These are phyloP conservation scores for Cryptoblepharus egeriae DNA, from an alignment of 2,797 vertebrate species.

Conservation along the genomic window DNA sequence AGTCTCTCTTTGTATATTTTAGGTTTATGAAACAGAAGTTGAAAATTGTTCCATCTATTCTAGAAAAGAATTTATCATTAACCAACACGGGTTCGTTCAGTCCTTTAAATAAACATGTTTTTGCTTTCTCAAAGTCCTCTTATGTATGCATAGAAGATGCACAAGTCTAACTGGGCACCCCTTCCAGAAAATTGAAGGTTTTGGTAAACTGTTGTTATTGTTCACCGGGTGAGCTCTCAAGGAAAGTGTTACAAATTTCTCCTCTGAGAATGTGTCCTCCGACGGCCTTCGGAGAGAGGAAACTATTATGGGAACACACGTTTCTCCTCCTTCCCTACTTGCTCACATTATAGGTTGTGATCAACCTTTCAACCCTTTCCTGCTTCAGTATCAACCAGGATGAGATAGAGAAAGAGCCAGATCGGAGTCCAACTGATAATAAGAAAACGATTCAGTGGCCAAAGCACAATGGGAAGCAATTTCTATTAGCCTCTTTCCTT, in stretches of 20 bases:
- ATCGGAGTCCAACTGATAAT: background rate
- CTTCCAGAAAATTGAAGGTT: background rate
- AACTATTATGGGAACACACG: background rate
- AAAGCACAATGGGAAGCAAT: conserved; percentile 6
- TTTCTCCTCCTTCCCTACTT: background rate
- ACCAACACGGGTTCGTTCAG: no score
- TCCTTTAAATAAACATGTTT: background rate
- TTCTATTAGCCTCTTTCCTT: conserved; percentile 6
- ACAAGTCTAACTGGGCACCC: background rate
- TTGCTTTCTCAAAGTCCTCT: background rate
- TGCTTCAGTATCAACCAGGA: background rate
- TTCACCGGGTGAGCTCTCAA: conserved; percentile 1
- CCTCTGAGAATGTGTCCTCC: background rate
- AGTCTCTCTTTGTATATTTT: background rate
- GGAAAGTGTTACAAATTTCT: conserved; percentile 2
- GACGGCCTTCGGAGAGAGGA: conserved; percentile 5
- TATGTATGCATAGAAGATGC: background rate
- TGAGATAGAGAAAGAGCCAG: background rate
- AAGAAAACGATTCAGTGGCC: background rate
- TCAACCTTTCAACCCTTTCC: background rate
- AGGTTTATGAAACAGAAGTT: background rate
- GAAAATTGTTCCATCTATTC: background rate
- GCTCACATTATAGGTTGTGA: background rate
- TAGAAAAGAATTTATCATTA: background rate
- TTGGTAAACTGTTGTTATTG: background rate